Conservation (phyloP, 2,888 invertebrate species). For the Argynnis bischoffii region DNA sequence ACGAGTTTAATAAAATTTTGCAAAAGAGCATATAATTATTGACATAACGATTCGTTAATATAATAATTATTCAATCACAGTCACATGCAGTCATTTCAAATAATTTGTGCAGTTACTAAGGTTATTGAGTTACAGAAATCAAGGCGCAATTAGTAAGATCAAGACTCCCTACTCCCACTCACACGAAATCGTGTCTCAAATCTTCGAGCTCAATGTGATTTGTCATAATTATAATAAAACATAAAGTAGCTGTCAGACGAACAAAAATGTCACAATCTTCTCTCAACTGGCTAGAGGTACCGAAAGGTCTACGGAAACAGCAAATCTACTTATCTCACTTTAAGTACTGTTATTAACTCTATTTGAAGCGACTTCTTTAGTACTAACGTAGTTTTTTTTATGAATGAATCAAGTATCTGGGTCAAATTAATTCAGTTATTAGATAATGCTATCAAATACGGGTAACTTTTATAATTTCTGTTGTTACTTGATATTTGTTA, state of each 20-base stretch:
- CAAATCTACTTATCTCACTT: conserved; percentile 23
- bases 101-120: background rate
- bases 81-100: background rate
- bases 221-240: conserved; percentile 36
- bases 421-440: too few species aligned
- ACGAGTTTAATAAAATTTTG: too few species aligned
- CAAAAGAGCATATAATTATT: too few species aligned
- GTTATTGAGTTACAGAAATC: conserved; percentile 6
- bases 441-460: too few species aligned
- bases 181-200: conserved; percentile 26
- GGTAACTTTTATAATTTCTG: too few species aligned
- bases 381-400: too few species aligned
- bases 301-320: conserved; percentile 21
- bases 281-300: background rate
- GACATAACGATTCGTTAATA: background rate
- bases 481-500: too few species aligned
- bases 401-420: too few species aligned
- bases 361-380: background rate
- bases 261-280: conserved; percentile 12
- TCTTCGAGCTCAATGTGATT: conserved; percentile 33
- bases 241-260: conserved; percentile 31
- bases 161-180: conserved; percentile 36
- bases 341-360: conserved; percentile 7
- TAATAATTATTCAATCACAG: background rate
- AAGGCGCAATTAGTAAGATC: conserved; percentile 31